Evolutionary conservation across 1,140 invertebrate species (phyloP), one percentile per base, ranked within the genome.

Genomic region (Monochamus saltuarius): DNA sequence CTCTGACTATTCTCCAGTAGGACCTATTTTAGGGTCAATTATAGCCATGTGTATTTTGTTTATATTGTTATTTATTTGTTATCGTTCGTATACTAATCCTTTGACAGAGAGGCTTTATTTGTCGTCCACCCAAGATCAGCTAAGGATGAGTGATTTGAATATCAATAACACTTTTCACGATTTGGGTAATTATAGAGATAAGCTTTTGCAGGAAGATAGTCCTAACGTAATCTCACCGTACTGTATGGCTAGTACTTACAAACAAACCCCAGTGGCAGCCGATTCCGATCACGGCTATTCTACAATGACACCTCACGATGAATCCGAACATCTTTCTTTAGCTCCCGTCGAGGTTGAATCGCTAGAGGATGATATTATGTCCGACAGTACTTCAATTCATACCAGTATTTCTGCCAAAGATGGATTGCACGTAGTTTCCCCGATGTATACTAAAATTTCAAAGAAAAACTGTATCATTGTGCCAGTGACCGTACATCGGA

Each of bases 241-340:
- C 73, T 85, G 91, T 43, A 87, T 95, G 40, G 87, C 91, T 10
- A 90, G 91, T 0, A 84, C 82, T 1, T 94, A 95, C 70, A 82
- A 90, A 35, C 80, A 92, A 42, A 87, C 89, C 10, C 88, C 90
- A 16, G 86, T 88, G 13, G 86, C 88, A 7, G 90, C 89, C 4
- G 92, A 94, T 66, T 94, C 91, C 34, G 94, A 97, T 79, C 92
- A 95, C 74, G 94, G 94, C 2, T 97, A 97, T 74, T 95, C 92
- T 13, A 96, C 94, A 0, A 96, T 96, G 93, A 95, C 92, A 0
- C 92, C 61, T 90, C 91, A 94, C 66, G 93, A 96, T 72, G 83
- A 82, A 22, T 86, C 85, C 2, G 91, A 94, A 70, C 87, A 89
- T 63, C 84, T 88, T 45, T 88, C 87, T 7, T 89, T 91, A 62